Base-by-base conservation (phyloP, 2,113 vertebrate genomes). In the Neodontobutis hainanensis region DNA sequence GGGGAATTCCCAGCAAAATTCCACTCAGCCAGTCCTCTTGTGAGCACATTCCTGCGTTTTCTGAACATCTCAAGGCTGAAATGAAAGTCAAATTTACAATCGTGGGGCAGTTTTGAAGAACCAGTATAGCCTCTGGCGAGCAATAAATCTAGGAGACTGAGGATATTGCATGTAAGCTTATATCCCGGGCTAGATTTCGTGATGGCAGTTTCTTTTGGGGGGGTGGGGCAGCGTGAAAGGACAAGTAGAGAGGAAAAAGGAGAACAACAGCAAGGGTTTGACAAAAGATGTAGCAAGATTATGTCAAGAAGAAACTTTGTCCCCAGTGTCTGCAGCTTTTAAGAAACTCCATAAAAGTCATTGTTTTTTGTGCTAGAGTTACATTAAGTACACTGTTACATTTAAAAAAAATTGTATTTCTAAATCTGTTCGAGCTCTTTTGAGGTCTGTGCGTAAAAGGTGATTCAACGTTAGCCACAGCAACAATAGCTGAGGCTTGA, bases 1-100 rank as follows among this genome's bases (percentile, higher is more conserved):
- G 90, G 90, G 90, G 90, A 90, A 85, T 91, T 89, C 90, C 90
- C 87, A 78, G 81, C 73, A 74, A 87, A 88, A 87, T 87, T 91
- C 88, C 85, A 76, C 83, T 82, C 79, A 5, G 82, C 73, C 74
- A 74, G 82, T 80, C 76, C 69, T 65, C 76, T n/a, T 57, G 75
- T 55, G 82, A 81, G 82, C 70, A 70, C 90, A 91, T 91, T 90
- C 90, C 81, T 86, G 72, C 32, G 64, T 83, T 80, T 84, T 89
- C 66, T 79, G 51, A 82, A 85, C 78, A 78, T 85, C 73, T 77
- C 5, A 2, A 70, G 70, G 83, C 83, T 77, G 82, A 86, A 88
- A 84, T 75, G 77, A 84, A 86, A 80, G 75, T 69, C 52, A 4
- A 63, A 78, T 85, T 73, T 77, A 58, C 70, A 43, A 75, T 82